Conservation (phyloP, 2,797 vertebrate genomes). For the Pterois miles region DNA sequence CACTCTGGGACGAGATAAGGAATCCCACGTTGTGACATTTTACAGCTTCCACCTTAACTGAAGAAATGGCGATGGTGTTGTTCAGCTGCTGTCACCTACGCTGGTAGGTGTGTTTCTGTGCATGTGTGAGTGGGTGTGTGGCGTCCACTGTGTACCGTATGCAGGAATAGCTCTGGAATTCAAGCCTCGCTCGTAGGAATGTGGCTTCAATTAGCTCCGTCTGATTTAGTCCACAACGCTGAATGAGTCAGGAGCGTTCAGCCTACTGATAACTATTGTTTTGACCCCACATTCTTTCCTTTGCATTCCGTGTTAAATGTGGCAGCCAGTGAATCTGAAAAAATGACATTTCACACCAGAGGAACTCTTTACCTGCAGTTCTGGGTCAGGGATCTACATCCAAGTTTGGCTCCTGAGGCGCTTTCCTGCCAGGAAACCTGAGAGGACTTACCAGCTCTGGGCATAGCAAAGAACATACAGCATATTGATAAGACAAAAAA, state of each 20-base stretch:
- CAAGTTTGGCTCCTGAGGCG: not conserved
- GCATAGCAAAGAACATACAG: slow-evolving; percentile 6
- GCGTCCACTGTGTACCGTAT: slow-evolving; percentile 26
- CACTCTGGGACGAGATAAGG: slow-evolving; percentile 28
- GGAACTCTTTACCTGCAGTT: slow-evolving; percentile 6
- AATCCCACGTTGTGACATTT: not conserved
- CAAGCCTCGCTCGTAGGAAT: slow-evolving; percentile 62
- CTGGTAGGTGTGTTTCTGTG: slow-evolving; percentile 22
- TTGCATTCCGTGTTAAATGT: slow-evolving; percentile 52
- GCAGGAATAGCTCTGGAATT: slow-evolving; percentile 64
- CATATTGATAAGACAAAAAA: no score
- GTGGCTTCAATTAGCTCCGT: slow-evolving; percentile 76
- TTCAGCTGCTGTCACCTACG: not conserved
- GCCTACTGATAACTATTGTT: slow-evolving; percentile 52
- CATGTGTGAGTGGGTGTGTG: slow-evolving; percentile 40
- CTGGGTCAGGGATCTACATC: not conserved
- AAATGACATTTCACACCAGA: slow-evolving; percentile 44
- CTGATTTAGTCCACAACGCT: slow-evolving; percentile 59
- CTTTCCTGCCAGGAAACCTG: slow-evolving; percentile 28
- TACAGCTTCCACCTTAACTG: not conserved
- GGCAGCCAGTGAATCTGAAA: slow-evolving; percentile 41
- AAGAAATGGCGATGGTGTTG: not conserved
- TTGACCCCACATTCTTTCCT: slow-evolving; percentile 45
- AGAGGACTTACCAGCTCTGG: slow-evolving; percentile 38
- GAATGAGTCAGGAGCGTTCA: slow-evolving; percentile 61